Evolutionary conservation across 2,888 invertebrate species (phyloP).

Genomic region (Cepaea hortensis): DNA sequence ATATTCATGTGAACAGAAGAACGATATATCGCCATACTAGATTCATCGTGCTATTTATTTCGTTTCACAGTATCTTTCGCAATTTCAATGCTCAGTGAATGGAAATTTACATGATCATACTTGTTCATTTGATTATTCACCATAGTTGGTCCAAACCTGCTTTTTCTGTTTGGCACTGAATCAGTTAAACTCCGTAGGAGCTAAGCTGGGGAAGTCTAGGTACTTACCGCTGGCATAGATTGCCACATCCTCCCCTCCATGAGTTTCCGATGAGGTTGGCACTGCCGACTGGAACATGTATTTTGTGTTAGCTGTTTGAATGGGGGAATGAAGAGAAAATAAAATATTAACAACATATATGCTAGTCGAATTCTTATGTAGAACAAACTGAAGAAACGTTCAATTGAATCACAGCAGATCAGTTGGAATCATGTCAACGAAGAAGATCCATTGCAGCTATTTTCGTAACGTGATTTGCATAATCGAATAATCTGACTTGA

Average conservation of each 20-base stretch:
- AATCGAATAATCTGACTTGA: neutral
- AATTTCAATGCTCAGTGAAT: too few species aligned
- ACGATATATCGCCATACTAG: neutral
- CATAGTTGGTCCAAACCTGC: too few species aligned
- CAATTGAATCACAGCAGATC: neutral
- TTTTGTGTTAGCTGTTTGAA: slow-evolving; percentile 47
- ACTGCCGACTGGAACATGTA: slow-evolving; percentile 28
- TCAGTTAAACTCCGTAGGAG: neutral
- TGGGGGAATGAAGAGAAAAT: neutral
- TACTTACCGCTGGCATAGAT: too few species aligned
- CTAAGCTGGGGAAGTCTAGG: slow-evolving; percentile 31
- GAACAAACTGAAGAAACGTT: too few species aligned
- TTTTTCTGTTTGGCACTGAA: too few species aligned
- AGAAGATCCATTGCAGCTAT: neutral
- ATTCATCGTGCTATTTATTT: too few species aligned
- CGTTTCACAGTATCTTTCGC: too few species aligned
- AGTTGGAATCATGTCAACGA: neutral
- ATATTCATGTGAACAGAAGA: slow-evolving; percentile 50
- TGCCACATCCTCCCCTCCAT: too few species aligned
- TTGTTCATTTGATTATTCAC: too few species aligned
- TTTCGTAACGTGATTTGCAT: neutral
- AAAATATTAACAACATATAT: neutral
- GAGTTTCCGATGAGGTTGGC: neutral
- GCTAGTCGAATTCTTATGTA: too few species aligned
- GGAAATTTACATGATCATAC: too few species aligned